phyloP scores from a whole-genome alignment of 2,113 vertebrate genomes.

The Urocolius indicus region DNA sequence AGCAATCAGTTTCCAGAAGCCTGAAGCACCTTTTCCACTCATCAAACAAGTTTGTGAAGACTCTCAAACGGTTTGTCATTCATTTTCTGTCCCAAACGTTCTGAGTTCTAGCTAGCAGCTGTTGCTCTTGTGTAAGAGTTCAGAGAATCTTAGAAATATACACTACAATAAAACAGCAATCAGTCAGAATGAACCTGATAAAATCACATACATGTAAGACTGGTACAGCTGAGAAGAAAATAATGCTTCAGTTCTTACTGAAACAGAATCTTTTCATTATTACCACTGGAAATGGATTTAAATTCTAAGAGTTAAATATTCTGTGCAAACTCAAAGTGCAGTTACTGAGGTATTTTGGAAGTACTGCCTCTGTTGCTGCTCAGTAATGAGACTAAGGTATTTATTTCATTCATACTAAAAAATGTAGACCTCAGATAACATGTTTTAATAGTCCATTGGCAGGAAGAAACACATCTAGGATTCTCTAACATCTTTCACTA shows the following conservation, averaged over 20 bases:
- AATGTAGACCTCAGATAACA: background rate
- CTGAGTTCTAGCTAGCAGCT: background rate
- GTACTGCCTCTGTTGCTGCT: background rate
- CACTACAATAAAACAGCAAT: background rate
- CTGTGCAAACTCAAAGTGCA: background rate
- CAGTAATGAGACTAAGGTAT: background rate
- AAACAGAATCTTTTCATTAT: background rate
- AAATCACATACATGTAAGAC: background rate
- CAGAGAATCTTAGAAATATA: background rate
- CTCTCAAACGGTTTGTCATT: conserved; percentile 89
- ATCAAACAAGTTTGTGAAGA: conserved; percentile 97
- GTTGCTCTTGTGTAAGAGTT: background rate
- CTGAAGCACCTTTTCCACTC: conserved; percentile 98
- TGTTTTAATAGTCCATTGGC: background rate
- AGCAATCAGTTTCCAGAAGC: conserved; percentile 95
- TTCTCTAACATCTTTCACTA: background rate
- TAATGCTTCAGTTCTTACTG: background rate
- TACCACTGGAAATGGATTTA: background rate
- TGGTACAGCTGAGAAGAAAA: background rate
- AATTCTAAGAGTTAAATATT: background rate
- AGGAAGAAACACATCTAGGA: background rate
- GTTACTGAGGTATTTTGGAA: background rate
- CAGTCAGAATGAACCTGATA: background rate
- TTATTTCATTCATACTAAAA: conserved; percentile 1
- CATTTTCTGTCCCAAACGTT: background rate